Evolutionary conservation across 2,888 invertebrate genomes (phyloP).

Genomic region (Netelia melanura): DNA sequence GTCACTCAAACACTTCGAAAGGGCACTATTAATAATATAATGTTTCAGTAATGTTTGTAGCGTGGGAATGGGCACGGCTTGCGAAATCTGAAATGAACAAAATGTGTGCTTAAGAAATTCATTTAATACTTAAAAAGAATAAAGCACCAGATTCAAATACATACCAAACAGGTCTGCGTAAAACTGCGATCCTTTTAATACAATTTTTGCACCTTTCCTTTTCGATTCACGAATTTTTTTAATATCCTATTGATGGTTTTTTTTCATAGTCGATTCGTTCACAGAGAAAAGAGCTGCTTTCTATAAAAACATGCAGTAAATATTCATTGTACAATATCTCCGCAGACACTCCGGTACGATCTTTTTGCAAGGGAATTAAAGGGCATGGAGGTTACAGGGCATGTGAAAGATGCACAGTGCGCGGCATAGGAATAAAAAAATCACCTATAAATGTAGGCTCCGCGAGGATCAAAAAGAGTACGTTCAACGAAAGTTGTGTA

Average conservation of each 20-base stretch:
- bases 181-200: neutral
- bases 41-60: too few relatives aligned
- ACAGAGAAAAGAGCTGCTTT: neutral
- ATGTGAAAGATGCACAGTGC: too few relatives aligned
- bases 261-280: neutral
- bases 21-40: too few relatives aligned
- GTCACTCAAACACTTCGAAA: too few relatives aligned
- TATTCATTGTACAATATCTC: slow-evolving; percentile 20
- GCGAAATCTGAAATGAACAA: neutral
- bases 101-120: neutral
- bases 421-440: slow-evolving; percentile 41
- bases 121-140: neutral
- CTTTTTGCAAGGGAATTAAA: slow-evolving; percentile 61
- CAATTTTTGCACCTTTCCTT: neutral
- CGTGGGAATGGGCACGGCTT: too few relatives aligned
- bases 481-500: slow-evolving; percentile 14
- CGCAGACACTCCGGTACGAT: slow-evolving; percentile 64
- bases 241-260: neutral
- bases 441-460: neutral
- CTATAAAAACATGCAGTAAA: too few relatives aligned
- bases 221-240: neutral
- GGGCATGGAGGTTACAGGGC: slow-evolving; percentile 63
- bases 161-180: neutral
- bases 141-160: neutral
- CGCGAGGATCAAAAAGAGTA: neutral